Conservation (phyloP, 1,140 invertebrate genomes). For the Monomorium pharaonis region DNA sequence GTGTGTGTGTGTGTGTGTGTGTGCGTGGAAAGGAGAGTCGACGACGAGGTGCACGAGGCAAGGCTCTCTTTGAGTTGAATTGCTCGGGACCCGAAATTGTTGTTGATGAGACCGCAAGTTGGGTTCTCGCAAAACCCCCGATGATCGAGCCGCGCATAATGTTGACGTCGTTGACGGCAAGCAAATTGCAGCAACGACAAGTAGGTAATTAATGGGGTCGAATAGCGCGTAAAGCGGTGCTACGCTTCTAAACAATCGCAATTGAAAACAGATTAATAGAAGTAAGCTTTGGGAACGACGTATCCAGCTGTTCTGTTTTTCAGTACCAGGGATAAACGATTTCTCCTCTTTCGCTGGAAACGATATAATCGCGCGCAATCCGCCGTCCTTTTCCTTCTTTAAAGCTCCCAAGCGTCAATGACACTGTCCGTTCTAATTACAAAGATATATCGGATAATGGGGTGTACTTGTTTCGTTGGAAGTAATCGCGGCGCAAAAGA, state of each 20-base stretch:
- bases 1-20: too few species aligned
- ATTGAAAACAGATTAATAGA: conserved; percentile 24
- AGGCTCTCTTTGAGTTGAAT: conserved; percentile 29
- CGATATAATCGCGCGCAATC: neutral
- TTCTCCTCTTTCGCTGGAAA: neutral
- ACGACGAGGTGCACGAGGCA: neutral
- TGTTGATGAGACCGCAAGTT: neutral
- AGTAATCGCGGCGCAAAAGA: neutral
- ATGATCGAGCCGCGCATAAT: conserved; percentile 15
- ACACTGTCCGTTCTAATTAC: neutral
- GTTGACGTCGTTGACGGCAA: neutral
- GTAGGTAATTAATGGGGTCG: conserved; percentile 31
- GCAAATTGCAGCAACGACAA: neutral
- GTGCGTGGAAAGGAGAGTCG: neutral
- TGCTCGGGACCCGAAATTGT: conserved; percentile 24
- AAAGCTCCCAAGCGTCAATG: neutral
- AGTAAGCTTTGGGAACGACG: neutral
- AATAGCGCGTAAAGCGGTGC: neutral
- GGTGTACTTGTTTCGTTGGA: neutral
- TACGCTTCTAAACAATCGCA: neutral
- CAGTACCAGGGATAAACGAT: conserved; percentile 6
- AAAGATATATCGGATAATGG: neutral
- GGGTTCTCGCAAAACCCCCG: neutral
- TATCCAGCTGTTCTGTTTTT: neutral
- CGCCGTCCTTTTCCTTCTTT: neutral